Evolutionary conservation across 2,797 vertebrate genomes (phyloP).

Genomic region (Argentina silus): DNA sequence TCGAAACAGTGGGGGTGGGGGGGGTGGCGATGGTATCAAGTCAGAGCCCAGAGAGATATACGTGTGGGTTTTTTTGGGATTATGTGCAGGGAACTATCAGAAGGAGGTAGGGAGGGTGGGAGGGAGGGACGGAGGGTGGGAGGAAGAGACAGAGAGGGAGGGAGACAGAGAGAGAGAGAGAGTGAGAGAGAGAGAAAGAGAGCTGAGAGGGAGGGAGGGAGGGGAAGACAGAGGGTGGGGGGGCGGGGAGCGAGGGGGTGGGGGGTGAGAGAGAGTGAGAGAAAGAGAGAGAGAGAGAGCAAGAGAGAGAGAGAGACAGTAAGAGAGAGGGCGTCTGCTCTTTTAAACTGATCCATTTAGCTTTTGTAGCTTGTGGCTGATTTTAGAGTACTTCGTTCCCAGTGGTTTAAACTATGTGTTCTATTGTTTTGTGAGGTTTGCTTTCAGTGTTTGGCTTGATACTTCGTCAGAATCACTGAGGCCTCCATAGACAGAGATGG

Average conservation of each 20-base stretch:
- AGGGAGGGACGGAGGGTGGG: too few species aligned
- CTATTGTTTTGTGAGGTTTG: not conserved
- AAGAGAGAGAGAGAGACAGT: too few species aligned
- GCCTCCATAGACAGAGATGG: not conserved
- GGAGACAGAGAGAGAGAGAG: too few species aligned
- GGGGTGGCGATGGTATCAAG: too few species aligned
- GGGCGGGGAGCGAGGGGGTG: too few species aligned
- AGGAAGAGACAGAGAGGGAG: not conserved
- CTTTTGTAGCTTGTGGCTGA: not conserved
- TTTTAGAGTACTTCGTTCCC: not conserved
- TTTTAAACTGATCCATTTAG: not conserved
- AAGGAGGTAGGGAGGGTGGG: too few species aligned
- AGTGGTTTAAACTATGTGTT: too few species aligned
- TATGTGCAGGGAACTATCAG: not conserved
- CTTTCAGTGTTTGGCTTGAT: not conserved
- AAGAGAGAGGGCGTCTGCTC: not conserved
- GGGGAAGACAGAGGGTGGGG: too few species aligned
- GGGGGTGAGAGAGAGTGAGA: too few species aligned
- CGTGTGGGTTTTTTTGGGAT: constrained; percentile 2
- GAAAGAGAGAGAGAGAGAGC: too few species aligned
- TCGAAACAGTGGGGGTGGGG: too few species aligned
- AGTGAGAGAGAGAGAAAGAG: not conserved
- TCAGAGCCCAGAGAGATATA: not conserved
- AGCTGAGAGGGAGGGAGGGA: too few species aligned
- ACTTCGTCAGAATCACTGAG: not conserved